Evolutionary conservation across 1,140 invertebrate genomes (phyloP), one percentile per base, ranked within the genome.

Genomic region (Neodiprion virginianus): DNA sequence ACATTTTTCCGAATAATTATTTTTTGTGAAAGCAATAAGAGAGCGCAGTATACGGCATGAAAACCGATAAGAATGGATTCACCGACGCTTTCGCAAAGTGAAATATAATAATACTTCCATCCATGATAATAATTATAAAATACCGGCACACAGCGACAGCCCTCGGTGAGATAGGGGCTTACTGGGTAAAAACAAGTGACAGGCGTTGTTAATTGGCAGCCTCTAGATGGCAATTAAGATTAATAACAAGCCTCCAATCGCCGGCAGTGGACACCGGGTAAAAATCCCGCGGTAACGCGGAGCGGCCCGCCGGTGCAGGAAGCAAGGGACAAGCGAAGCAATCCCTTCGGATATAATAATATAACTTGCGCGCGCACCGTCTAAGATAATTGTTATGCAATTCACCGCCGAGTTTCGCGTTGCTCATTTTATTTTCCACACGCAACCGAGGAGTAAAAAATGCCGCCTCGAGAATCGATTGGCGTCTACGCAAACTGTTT

Each of bases 221-320:
- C 79, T 85, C 80, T 81, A 84, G 83, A 86, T 86, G 82, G 83
- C 84, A 84, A 86, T 86, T 86, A 86, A 86, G 84, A 86, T 86
- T 86, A 86, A 86, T 83, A 81, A 82, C 79, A 79, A 82, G 79
- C 77, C 69, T 68, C 78, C 76, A 79, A 85, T 85, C 79, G 78
- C 79, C 53, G 53, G 53, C n/a, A 61, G 53, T 61, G 53, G 53
- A 61, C 53, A 61, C 11, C 53, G 53, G 11, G 53, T 61, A 61
- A 61, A 17, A 61, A 12, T 61, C 53, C 5, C 28, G 1, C 53
- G 8, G 3, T 61, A 61, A 14, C 53, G 53, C n/a, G n/a, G 53
- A 61, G 53, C 11, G n/a, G n/a, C 53, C 53, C 53, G 53, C 11
- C 8, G 53, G 53, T 17, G 53, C 53, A 61, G 53, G 53, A 61